Evolutionary conservation across 2,797 vertebrate species (phyloP).

Genomic region (Callimico goeldii): DNA sequence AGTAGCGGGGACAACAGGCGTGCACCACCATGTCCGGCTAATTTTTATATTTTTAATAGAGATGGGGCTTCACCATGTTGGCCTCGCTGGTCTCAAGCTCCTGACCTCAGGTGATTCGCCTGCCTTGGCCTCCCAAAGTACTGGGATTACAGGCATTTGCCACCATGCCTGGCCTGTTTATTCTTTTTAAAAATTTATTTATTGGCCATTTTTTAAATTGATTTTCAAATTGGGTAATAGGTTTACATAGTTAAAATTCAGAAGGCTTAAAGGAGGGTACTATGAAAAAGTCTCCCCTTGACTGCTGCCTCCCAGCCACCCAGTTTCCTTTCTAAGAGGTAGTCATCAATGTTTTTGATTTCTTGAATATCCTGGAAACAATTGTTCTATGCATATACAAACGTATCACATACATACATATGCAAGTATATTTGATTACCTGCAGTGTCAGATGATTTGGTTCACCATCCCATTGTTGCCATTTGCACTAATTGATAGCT

Average conservation of each 20-base stretch:
- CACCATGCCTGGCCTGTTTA: background rate
- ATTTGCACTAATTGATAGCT: background rate
- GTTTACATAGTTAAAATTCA: slow-evolving; percentile 3
- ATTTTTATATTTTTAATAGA: too few species aligned
- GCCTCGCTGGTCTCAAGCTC: too few species aligned
- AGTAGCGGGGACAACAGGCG: too few species aligned
- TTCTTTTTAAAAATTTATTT: background rate
- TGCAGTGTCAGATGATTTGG: background rate
- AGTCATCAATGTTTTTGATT: background rate
- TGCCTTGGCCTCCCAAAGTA: too few species aligned
- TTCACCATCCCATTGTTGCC: background rate
- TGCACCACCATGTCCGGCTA: too few species aligned
- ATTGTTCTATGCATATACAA: background rate
- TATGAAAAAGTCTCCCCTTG: background rate
- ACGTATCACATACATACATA: background rate
- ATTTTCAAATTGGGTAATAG: slow-evolving; percentile 13
- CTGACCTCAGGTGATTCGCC: too few species aligned
- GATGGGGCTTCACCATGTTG: too few species aligned
- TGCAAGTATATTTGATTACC: background rate
- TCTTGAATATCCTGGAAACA: background rate
- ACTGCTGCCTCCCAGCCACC: background rate
- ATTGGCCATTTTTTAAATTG: background rate
- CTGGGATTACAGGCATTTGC: background rate
- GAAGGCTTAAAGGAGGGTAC: background rate
- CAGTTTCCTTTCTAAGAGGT: background rate